Evolutionary conservation across 2,888 invertebrate species (phyloP), one percentile per base, ranked within the genome.

Genomic region (Ectobius pallidus): DNA sequence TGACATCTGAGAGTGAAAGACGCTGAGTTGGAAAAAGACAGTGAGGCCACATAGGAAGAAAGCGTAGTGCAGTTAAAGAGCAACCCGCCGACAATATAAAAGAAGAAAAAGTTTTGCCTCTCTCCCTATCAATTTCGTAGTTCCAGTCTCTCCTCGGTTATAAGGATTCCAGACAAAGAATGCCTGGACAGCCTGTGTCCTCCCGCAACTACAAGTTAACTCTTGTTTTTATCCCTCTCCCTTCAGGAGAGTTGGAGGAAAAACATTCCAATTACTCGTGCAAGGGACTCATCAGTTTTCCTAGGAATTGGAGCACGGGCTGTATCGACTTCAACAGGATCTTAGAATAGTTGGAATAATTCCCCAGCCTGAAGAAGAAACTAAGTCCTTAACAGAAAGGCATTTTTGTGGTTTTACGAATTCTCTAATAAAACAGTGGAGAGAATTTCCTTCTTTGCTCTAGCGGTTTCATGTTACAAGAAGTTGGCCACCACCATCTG

Each of bases 241-340:
- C 7, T 9, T 9, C 7, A 9, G 39, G 14, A 14, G 6, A 39
- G 39, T 6, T 14, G 39, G 39, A 14, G 25, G 22, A 14, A 22
- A 52, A 52, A 22, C 52, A 52, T 52, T 52, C 52, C 52, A 52
- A 22, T 52, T 52, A 52, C 52, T 52, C 11, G 52, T 2, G 22
- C 52, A 52, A 25, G 18, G 46, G 46, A 18, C 46, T 46, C 39
- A 39, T 39, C 39, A 9, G 39, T 39, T 39, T 39, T 14, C 14
- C 46, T 46, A 3, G 46, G 16, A 46, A 46, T 16, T 46, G 46
- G 7, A 14, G 16, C 22, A 52, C 4, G 39, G 25, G 7, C 49
- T 4, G 46, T 46, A 46, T 46, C 46, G 46, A 46, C 16, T 46
- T 46, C 46, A 14, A n/a, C 11, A 4, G 7, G 1, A 18, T 20